Evolutionary conservation across 2,113 vertebrate genomes (phyloP), one percentile per base, ranked within the genome.

Genomic region (Hassar affinis): DNA sequence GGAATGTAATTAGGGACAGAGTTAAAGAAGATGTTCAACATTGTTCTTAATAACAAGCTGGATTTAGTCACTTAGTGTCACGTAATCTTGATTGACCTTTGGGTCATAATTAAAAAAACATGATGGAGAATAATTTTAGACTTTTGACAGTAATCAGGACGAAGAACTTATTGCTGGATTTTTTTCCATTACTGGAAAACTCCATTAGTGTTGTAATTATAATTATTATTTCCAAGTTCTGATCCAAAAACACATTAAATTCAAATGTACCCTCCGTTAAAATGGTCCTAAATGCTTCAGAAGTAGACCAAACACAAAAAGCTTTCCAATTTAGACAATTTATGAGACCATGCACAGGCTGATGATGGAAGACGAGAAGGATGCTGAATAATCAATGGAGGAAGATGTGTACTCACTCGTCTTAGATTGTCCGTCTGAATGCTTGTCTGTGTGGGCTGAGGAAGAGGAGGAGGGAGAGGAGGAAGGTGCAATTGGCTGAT

Each of bases 401-500:
- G 54, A 71, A 59, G 27, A 56, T 27, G 52, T 52, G 49, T 22
- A 66, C 86, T n/a, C 45, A 87, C 86, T 87, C 57, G 85, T 79
- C 78, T 88, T 88, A 78, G 83, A 66, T 79, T 88, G 85, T 74
- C 77, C 85, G 8, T 85, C 87, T 25, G 72, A 82, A 81, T 86
- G 80, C 81, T 86, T 88, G 57, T 88, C 87, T n/a, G 51, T 38
- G 35, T 88, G 87, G 80, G 84, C 84, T 14, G 78, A 85, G 27
- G 83, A 86, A 20, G 83, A 86, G 47, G 85, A 86, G 17, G 85
- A 83, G 22, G 80, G 54, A 1, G 85, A 86, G 27, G 83, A 83
- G 33, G 87, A 85, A 71, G 83, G 94, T 49, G 91, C 92, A 81
- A 97, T 96, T 69, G 97, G 97, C 92, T 97, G 96, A 89, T 97